Base-by-base conservation (phyloP, 2,888 invertebrate genomes). In the Molanna angustata region DNA sequence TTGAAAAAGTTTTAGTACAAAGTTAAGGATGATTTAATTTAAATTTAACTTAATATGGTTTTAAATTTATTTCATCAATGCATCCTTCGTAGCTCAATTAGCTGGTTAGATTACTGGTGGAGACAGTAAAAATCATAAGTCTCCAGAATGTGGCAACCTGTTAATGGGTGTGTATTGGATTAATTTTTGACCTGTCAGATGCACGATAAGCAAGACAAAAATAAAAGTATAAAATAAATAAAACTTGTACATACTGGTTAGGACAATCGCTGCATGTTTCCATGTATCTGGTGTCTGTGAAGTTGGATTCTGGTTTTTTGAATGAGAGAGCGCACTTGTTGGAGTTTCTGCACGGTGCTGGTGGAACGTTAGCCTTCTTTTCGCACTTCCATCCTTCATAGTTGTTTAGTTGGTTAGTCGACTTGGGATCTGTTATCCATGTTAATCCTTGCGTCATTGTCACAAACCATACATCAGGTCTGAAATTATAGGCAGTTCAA, bases 241-340 rank as follows among this genome's bases (percentile, higher is more conserved):
- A 4, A 27, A 35, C 6, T 7, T 9, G 6, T 35, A 42, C 75
- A 73, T 62, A 86, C 69, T 83, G 80, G 59, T 86, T 86, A 13
- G 93, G 93, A 66, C 93, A 94, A 56, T 91, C 90, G 54, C 76
- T 79, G 68, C 93, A 94, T 14, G 93, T 90, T 66, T 90, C 89
- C 83, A 94, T 82, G 66, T 94, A 93, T 65, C 93, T 83, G 4
- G 88, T 89, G 57, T 89, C 85, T 2, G 89, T 86, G 65, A 89
- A 78, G 69, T 91, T 91, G 16, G 80, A 77, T 56, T 86, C 88
- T 17, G 87, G 82, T 14, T 82, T 82, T 65, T 86, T 90, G 70
- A 91, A 91, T 55, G 84, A 76, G 27, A 94, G 73, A 0, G 90
- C 90, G 66, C 94, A 94, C 63, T 90, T 91, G 67, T 88, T 90